Base-by-base conservation (phyloP, 2,888 invertebrate species). In the Eueremaeus valkanovi region DNA sequence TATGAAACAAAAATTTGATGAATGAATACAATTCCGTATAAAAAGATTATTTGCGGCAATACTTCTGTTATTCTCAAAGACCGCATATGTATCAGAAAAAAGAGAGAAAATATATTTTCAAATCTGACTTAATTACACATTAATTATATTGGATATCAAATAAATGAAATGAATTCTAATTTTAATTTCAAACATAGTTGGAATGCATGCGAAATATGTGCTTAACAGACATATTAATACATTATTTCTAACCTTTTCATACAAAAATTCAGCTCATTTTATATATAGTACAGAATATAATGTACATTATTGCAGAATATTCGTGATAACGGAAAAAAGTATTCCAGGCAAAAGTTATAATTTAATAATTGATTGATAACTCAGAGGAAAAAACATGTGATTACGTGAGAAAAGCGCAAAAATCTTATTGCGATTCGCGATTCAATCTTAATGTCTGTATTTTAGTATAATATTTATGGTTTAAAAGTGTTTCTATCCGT, bases 381-480 rank as follows among this genome's bases (percentile, higher is more conserved):
- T 58, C 29, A 6, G 9, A 29, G 9, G 31, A 66, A 58, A 27
- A 66, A 36, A 40, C 36, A n/a, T 66, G 36, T 66, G 27, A 66
- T 66, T 66, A 66, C 29, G 29, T 66, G 40, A 36, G 66, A 36
- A 66, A 66, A 66, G 66, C 5, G n/a, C 9, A 18, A 33, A 18
- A 29, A 33, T n/a, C 13, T 63, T 31, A 63, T 24, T 66, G 66
- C n/a, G 13, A 40, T 66, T 66, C 36, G 9, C 40, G 21, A 66
- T 36, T 33, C 40, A 21, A 6, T 66, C 36, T 66, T 36, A n/a
- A 66, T 66, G 66, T 66, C 40, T 36, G 66, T 33, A 40, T 66
- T 66, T 66, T 66, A 33, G 33, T 66, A 33, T 66, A 66, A 40
- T 66, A 40, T 40, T 66, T 63, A 63, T 36, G 66, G 66, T 66